Base-by-base conservation (phyloP, 2,113 vertebrate species). In the Hucho hucho region DNA sequence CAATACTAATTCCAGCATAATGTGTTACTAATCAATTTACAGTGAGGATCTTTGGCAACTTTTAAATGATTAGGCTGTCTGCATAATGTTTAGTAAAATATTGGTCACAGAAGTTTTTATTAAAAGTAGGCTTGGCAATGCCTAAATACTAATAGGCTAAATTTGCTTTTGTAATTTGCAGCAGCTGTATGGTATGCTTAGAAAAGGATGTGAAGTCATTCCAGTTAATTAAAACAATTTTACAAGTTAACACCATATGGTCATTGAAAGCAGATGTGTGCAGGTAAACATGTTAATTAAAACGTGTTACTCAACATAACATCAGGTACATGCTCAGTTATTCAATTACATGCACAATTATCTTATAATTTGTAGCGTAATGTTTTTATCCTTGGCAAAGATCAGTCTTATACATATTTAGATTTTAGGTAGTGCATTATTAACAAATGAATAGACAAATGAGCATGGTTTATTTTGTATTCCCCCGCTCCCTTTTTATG, bases 281-380 rank as follows among this genome's bases (percentile, higher is more conserved):
- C 80, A 82, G 74, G 80, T 84, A 83, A 74, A 64, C 65, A 59
- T 69, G 76, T 83, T 86, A 77, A 83, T 86, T 83, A 81, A 83
- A 86, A 81, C 76, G 28, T 77, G 76, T 81, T 83, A 74, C 78
- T 77, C 80, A 64, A 75, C 63, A 28, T 58, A 58, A 58, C 75
- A 74, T 85, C 70, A 81, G 68, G 74, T 72, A 61, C 43, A 78
- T 32, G 73, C 70, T 76, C 37, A 72, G 77, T 18, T 78, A 65
- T 75, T 84, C 80, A 88, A 79, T 86, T 82, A 83, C 53, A 79
- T 63, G 43, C 69, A 79, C 79, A 83, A 81, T 89, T 87, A 86
- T 79, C 22, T 74, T 75, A 37, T 53, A 69, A 78, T 78, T 83
- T 80, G 24, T 82, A 29, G 69, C 67, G 58, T 69, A 75, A 84